A percentile compares a stretch with the other conserved stretches of the same genome.
These are phyloP conservation scores for Molothrus aeneus DNA, from an alignment of 2,797 vertebrate species.

Conservation along the genomic window DNA sequence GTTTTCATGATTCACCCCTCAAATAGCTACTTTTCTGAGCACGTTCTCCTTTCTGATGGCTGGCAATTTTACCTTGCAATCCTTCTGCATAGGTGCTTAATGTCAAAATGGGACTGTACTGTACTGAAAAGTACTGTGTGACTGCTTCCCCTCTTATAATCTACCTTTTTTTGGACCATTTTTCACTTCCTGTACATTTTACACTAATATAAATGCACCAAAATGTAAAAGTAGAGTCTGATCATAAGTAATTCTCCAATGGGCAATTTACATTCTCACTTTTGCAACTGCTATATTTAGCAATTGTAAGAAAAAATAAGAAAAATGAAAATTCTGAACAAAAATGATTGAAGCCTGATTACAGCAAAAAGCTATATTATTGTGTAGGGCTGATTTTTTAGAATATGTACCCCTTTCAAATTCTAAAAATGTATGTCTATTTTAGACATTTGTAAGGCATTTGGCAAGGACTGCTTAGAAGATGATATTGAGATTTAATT, in stretches of 20 bases:
- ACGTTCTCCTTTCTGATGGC: not conserved
- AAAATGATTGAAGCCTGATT: conserved; percentile 34
- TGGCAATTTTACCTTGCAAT: not conserved
- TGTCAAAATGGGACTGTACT: not conserved
- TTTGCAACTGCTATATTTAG: conserved; percentile 15
- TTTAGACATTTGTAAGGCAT: conserved; percentile 30
- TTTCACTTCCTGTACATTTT: not conserved
- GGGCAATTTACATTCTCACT: not conserved
- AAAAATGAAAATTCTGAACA: conserved; percentile 20
- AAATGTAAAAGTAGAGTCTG: not conserved
- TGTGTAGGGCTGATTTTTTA: conserved; percentile 4
- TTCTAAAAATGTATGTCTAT: conserved; percentile 33
- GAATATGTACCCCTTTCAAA: not conserved
- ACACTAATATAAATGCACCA: not conserved
- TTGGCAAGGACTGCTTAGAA: conserved; percentile 27
- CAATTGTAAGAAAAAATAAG: conserved; percentile 15
- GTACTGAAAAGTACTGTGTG: not conserved
- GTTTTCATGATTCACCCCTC: not conserved
- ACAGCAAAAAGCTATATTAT: conserved; percentile 20
- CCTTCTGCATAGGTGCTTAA: not conserved
- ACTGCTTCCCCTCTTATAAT: not conserved
- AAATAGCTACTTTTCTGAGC: not conserved
- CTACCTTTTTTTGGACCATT: not conserved
- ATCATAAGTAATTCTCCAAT: not conserved
- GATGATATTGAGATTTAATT: not conserved